Base-by-base conservation (phyloP, 2,888 invertebrate species). In the Galerucella calmariensis region DNA sequence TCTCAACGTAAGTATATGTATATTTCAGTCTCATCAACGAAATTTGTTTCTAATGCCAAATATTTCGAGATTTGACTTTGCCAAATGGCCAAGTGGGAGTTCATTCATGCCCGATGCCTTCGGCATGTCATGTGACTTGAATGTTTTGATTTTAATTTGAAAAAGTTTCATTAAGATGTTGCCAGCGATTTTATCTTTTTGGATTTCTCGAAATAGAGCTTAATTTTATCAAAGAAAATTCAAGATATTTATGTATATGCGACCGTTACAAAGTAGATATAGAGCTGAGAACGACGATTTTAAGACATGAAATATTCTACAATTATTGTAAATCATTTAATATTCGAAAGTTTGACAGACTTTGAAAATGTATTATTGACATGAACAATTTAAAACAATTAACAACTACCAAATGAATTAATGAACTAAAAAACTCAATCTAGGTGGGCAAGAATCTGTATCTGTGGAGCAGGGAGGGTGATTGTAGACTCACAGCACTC, bases 61-160 rank as follows among this genome's bases (percentile, higher is more conserved):
- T 63, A 75, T 72, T 66, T 72, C 59, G 41, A 58, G 35, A 61
- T 67, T 53, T 65, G 62, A 46, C 68, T 69, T 75, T 73, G 75
- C 72, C 75, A 75, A 75, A 75, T 61, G 24, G n/a, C 24, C 74
- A 67, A 67, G 71, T 73, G 24, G 75, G 72, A 67, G 75, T 75
- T 73, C 75, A 75, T 75, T 75, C 75, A 75, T 75, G 69, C 72
- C 56, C 41, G 16, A 9, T 62, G 61, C 61, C 20, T 48, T 14
- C 46, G 12, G 56, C n/a, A 9, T 9, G 61, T 61, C 61, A 27
- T 61, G 61, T 61, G 41, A 62, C 35, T 41, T 41, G 12, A 62
- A 48, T 65, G 46, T 65, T 65, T 65, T 46, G 46, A 65, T 41
- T 46, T 62, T 10, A 44, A 65, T 65, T 63, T 65, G 9, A 65